phyloP scores from a whole-genome alignment of 1,140 invertebrate species.

The Apis laboriosa region DNA sequence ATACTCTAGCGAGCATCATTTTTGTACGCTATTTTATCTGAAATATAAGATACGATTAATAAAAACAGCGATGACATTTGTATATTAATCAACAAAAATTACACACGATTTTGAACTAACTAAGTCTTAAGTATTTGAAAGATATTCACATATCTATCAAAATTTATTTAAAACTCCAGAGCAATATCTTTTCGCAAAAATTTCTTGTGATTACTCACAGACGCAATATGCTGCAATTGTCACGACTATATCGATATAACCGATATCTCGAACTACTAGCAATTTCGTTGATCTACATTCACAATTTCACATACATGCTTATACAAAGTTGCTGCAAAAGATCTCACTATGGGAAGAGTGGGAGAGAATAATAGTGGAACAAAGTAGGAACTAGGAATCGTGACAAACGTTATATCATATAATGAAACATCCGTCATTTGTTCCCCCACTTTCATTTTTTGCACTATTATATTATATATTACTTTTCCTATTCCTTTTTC shows the following conservation, averaged over 20 bases:
- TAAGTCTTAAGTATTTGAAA: neutral
- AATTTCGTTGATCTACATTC: neutral
- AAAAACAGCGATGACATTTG: neutral
- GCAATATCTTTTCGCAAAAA: conserved; percentile 29
- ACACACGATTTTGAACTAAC: neutral
- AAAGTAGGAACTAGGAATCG: too few species aligned
- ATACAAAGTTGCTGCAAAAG: too few species aligned
- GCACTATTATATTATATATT: too few species aligned
- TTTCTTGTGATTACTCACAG: conserved; percentile 56
- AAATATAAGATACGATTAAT: conserved; percentile 9
- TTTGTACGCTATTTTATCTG: conserved; percentile 32
- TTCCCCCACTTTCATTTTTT: too few species aligned
- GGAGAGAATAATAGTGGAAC: too few species aligned
- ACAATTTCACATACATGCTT: too few species aligned
- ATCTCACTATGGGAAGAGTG: too few species aligned
- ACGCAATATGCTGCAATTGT: conserved; percentile 47
- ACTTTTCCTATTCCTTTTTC: too few species aligned
- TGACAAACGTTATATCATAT: too few species aligned
- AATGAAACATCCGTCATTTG: too few species aligned
- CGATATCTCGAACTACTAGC: neutral
- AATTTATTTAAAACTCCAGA: conserved; percentile 2
- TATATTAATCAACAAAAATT: too few species aligned
- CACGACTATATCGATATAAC: neutral
- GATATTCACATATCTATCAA: neutral
- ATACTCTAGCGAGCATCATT: conserved; percentile 75